Base-by-base conservation (phyloP, 2,797 vertebrate genomes). In the Crotalus adamanteus region DNA sequence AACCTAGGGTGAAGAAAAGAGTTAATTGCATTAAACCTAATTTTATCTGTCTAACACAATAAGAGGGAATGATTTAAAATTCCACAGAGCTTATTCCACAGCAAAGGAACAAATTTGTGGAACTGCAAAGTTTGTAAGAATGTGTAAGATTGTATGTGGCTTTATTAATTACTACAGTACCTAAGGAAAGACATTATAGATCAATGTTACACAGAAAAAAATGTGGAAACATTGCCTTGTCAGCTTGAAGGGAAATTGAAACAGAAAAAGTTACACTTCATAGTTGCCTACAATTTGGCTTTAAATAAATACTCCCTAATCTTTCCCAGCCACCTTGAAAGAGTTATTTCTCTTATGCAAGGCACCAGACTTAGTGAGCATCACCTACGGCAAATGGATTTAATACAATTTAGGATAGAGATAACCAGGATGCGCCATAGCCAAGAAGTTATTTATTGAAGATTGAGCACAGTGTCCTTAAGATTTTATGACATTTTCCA, bases 371-470 rank as follows among this genome's bases (percentile, higher is more conserved):
- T 86, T 93, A 93, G 89, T 7, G 14, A 91, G 37, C 90, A 93
- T 91, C 91, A 95, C 91, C 91, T 59, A 93, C 93, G 63, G 86
- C 92, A 96, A 96, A 95, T 95, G 0, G 1, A 78, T 95, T 94
- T 91, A 93, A 92, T 86, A 69, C 90, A 89, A 92, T 92, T 91
- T 94, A 88, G 91, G 18, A 59, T 47, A 26, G 86, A 93, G 63
- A 73, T 0, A 94, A 86, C 89, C 37, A 90, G 28, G 16, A 83
- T 26, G 0, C 22, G 93, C 31, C n/a, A 88, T 0, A 6, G 51
- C 56, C 86, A 91, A 94, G 90, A 92, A 93, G 31, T 7, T 89
- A 26, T 91, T 90, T 89, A 55, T 37, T 59, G 90, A 8, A 56
- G 55, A 87, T 37, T 57, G 86, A 51, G 56, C 56, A 11, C 31